Evolutionary conservation across 2,113 vertebrate genomes (phyloP), one percentile per base, ranked within the genome.

Genomic region (Rhipidura dahli): DNA sequence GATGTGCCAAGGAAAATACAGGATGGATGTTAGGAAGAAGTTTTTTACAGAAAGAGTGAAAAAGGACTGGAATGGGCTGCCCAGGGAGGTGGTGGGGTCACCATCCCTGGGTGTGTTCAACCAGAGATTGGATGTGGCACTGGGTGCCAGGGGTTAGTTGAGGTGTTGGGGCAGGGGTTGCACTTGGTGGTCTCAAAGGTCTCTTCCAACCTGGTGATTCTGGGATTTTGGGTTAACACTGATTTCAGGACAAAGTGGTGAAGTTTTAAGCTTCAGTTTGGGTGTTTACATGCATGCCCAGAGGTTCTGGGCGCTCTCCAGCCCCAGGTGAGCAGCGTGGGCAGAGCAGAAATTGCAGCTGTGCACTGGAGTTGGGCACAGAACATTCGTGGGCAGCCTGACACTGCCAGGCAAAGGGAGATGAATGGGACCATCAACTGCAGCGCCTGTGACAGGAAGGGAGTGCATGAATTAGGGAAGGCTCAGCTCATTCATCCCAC

Each of bases 341-440:
- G 96, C 93, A 94, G 92, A 96, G 81, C 71, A 44, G 6, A 39
- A 70, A 76, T 57, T 75, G 75, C 76, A 93, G 81, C 78, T 1
- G 6, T n/a, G 57, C 92, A 31, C 33, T 65, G 92, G 95, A 96
- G 54, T 61, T 79, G 86, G 68, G 94, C 50, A 50, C 13, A 77
- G 87, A 83, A 91, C 92, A 44, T 85, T 96, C 90, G 91, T 83
- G 85, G 95, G 87, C 90, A 96, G 84, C 81, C 89, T 61, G 60
- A 82, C 95, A 83, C 71, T 90, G 79, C 87, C 84, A 87, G 72
- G 87, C 49, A 90, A 37, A 93, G 90, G 8, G 44, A 87, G 90
- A 83, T 92, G 83, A 97, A 95, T 94, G 92, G 96, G 59, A 69
- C 61, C 61, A 60, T 76, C 78, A 47, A 0, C 64, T 90, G 53